Conservation (phyloP, 2,797 vertebrate genomes). For the Lates japonicus region DNA sequence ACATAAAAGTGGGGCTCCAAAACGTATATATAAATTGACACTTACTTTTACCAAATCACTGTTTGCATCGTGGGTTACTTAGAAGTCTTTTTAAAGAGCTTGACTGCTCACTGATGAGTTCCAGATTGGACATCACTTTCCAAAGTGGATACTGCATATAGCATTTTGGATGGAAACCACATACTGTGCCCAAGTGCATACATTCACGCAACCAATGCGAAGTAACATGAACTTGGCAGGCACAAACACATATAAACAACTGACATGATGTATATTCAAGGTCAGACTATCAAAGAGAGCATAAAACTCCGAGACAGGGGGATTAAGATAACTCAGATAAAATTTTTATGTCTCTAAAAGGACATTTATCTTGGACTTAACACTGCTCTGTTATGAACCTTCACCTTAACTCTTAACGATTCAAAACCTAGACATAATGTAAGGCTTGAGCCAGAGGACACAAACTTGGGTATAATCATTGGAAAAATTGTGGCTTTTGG, state of each 20-base stretch:
- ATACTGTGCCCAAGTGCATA: conserved; percentile 26
- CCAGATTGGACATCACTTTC: conserved; percentile 52
- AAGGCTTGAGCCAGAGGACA: conserved; percentile 11
- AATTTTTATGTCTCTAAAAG: conserved; percentile 5
- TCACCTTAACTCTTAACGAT: conserved; percentile 21
- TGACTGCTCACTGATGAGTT: conserved; percentile 40
- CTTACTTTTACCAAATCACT: conserved; percentile 23
- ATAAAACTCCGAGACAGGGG: background rate
- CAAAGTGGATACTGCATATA: conserved; percentile 28
- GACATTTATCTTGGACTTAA: conserved; percentile 27
- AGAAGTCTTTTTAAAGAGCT: conserved; percentile 25
- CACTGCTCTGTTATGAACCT: background rate
- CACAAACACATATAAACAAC: conserved; percentile 26
- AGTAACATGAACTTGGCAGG: conserved; percentile 30
- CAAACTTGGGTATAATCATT: conserved; percentile 6
- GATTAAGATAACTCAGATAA: conserved; percentile 17
- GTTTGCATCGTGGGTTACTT: conserved; percentile 22
- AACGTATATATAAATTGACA: conserved; percentile 15
- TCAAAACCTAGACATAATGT: conserved; percentile 15
- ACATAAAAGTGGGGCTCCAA: conserved; percentile 8
- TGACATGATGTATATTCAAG: background rate
- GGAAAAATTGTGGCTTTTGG: conserved; percentile 25
- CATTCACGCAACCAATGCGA: conserved; percentile 16
- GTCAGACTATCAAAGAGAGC: background rate
- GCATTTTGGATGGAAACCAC: conserved; percentile 41